Base-by-base conservation (phyloP, 2,888 invertebrate species). In the Lepidocyrtinus sp. region DNA sequence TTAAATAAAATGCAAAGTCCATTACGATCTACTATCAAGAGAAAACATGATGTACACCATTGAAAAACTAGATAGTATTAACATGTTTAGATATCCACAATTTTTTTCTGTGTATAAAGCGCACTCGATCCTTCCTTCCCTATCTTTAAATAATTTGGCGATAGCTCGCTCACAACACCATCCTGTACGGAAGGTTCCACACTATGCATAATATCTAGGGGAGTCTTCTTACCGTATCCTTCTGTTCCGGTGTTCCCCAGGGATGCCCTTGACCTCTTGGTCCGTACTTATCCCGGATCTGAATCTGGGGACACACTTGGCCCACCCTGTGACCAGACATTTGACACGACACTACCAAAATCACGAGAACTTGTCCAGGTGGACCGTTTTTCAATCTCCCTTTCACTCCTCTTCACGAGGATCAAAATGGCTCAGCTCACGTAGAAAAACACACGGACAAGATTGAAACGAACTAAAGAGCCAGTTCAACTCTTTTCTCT, bases 71-170 rank as follows among this genome's bases (percentile, higher is more conserved):
- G 12, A 5, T 36, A 36, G 12, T 12, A 36, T 36, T 7, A 36
- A 36, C 12, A 12, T 36, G 36, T 36, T 7, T 12, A 36, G 5
- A 36, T 36, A 36, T 36, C 36, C 36, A 19, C 15, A n/a, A n/a
- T n/a, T n/a, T n/a, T n/a, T 46, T 19, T 50, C 26, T 71, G 21
- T 62, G 27, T 21, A 63, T n/a, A 5, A 7, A 36, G 36, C 36
- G 36, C 74, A 81, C 81, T 81, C 76, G 77, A 80, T 74, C 74
- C 83, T 83, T 83, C 83, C 83, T 83, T 80, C 83, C 83, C 83
- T 82, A 70, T 64, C 63, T 26, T 55, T 55, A 24, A 27, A 17
- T 27, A 22, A 27, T 64, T 61, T 76, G 50, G 55, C 22, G 70
- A 22, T 45, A 70, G 70, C 70, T 36, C 36, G 36, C 36, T 36